phyloP scores from a whole-genome alignment of 2,113 vertebrate species.

The Rana temporaria region DNA sequence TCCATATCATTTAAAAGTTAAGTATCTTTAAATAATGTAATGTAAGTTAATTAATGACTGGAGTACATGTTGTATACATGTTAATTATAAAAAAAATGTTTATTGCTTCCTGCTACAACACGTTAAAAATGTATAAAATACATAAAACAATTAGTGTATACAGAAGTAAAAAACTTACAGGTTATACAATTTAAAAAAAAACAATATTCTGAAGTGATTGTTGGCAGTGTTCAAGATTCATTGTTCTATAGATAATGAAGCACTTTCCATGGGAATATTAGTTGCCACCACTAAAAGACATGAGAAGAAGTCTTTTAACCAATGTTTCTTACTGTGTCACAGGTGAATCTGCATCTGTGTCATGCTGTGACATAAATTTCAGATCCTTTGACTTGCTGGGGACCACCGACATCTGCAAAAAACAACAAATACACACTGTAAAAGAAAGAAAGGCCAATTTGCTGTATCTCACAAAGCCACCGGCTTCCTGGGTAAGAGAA shows the following conservation, averaged over 20 bases:
- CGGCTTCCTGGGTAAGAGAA: constrained; percentile 68
- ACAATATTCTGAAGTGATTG: background rate
- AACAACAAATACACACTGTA: constrained; percentile 58
- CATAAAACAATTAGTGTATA: background rate
- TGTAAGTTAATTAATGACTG: too few relatives aligned
- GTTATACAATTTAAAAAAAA: background rate
- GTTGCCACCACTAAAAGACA: background rate
- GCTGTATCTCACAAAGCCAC: constrained; percentile 65
- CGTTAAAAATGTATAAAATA: background rate
- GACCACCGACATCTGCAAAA: constrained; percentile 77
- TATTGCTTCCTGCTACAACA: background rate
- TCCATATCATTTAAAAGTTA: too few relatives aligned
- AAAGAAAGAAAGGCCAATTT: constrained; percentile 61
- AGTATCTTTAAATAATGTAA: too few relatives aligned
- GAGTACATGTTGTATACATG: background rate
- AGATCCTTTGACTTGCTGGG: constrained; percentile 78
- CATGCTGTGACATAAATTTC: constrained; percentile 73
- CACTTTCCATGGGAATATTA: background rate
- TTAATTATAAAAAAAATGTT: background rate
- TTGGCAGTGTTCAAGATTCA: background rate
- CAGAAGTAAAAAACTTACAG: background rate
- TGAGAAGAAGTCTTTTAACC: constrained; percentile 31
- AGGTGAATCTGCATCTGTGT: constrained; percentile 74
- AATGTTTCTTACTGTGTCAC: constrained; percentile 74
- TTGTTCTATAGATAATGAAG: too few relatives aligned